A percentile compares a stretch with the other conserved stretches of the same genome.
phyloP scores from a whole-genome alignment of 2,888 invertebrate genomes.

The Stenoptilia bipunctidactyla region DNA sequence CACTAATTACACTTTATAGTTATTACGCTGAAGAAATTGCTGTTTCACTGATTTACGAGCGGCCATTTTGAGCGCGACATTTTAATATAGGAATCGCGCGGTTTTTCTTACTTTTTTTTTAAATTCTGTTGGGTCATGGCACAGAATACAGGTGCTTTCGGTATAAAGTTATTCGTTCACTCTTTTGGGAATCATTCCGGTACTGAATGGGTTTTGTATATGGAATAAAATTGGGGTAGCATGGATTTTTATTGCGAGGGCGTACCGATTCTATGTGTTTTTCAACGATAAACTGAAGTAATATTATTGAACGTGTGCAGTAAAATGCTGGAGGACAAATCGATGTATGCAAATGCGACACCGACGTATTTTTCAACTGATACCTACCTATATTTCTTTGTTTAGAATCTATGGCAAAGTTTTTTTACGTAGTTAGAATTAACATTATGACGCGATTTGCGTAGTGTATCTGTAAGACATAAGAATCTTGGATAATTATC shows the following conservation, averaged over 20 bases:
- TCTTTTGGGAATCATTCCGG: conserved; percentile 39
- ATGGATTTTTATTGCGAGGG: conserved; percentile 27
- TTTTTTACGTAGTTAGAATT: too few species aligned
- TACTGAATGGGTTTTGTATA: conserved; percentile 39
- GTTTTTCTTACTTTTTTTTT: conserved; percentile 27
- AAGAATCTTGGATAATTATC: too few species aligned
- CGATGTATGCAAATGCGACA: background rate
- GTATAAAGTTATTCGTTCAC: conserved; percentile 36
- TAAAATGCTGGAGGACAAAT: background rate
- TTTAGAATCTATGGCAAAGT: too few species aligned
- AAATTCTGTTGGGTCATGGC: conserved; percentile 41
- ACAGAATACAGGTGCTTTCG: conserved; percentile 42
- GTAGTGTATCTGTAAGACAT: too few species aligned
- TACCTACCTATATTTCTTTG: too few species aligned
- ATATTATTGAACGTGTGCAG: background rate
- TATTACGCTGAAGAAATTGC: conserved; percentile 55
- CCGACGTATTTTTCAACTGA: too few species aligned
- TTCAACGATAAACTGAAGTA: background rate
- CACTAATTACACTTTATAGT: conserved; percentile 62
- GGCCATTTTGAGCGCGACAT: conserved; percentile 56
- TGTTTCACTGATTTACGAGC: conserved; percentile 51
- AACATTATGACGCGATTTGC: too few species aligned
- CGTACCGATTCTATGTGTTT: background rate
- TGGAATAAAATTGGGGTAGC: conserved; percentile 34
- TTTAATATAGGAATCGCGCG: conserved; percentile 52